These are phyloP conservation scores for Ericerus pela DNA, from an alignment of 1,140 invertebrate genomes.

Conservation along the genomic window DNA sequence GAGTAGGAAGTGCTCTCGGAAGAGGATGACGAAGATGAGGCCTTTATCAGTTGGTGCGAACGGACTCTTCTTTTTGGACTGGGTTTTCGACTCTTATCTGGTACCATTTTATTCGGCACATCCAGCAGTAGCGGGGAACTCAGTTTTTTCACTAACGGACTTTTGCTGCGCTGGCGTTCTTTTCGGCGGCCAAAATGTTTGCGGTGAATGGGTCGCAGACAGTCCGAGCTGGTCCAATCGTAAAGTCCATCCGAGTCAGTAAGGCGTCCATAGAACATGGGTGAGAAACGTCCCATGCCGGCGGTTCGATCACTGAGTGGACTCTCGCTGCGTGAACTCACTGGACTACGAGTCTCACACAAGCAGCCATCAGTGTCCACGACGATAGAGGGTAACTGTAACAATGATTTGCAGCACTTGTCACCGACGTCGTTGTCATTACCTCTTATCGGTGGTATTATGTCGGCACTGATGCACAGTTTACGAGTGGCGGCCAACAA, in stretches of 20 bases:
- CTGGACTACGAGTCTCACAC: slow-evolving; percentile 41
- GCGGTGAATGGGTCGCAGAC: slow-evolving; percentile 20
- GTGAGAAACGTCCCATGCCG: slow-evolving; percentile 44
- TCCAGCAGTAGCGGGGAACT: neutral
- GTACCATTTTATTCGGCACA: neutral
- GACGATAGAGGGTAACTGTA: slow-evolving; percentile 45
- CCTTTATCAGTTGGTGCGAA: neutral
- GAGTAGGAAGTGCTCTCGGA: neutral
- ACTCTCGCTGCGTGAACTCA: slow-evolving; percentile 59
- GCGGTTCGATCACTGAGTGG: slow-evolving; percentile 50
- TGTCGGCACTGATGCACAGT: slow-evolving; percentile 32
- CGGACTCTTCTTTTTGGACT: slow-evolving; percentile 12
- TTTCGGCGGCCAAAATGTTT: slow-evolving; percentile 2
- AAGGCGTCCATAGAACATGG: slow-evolving; percentile 48
- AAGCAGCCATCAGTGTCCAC: slow-evolving; percentile 37
- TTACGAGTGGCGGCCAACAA: too few species aligned
- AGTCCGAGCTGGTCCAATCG: slow-evolving; percentile 58
- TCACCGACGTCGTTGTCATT: neutral
- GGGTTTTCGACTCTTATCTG: slow-evolving; percentile 4
- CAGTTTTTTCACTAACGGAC: neutral
- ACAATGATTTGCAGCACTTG: slow-evolving; percentile 18
- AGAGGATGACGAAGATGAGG: slow-evolving; percentile 1
- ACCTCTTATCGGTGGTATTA: neutral
- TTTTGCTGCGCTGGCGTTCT: neutral
- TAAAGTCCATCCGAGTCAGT: slow-evolving; percentile 61